Base-by-base conservation (phyloP, 2,888 invertebrate genomes). In the Drosophila nr. perissopoda region DNA sequence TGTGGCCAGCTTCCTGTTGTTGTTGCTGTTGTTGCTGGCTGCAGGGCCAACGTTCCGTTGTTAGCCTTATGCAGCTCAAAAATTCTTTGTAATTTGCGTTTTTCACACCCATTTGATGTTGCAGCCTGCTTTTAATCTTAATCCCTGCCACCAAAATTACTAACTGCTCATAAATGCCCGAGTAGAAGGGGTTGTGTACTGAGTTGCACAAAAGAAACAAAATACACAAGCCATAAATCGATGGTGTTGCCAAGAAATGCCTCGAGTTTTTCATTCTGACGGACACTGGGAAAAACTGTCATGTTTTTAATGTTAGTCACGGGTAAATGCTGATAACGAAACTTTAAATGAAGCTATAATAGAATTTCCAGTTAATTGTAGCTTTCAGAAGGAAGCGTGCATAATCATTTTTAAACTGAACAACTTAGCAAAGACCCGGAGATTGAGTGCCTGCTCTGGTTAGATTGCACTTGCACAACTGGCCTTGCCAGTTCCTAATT, bases 21-120 rank as follows among this genome's bases (percentile, higher is more conserved):
- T 60, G 53, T 49, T 59, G 58, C 13, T 38, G 56, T 10, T 40
- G 56, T 36, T 54, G 18, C 53, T 66, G 31, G 66, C 74, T 73
- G 60, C 67, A 73, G 62, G 73, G 73, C 64, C 58, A 49, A 34
- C 70, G 70, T 33, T 51, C 49, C 70, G 70, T 69, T 67, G 57
- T 38, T 16, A 33, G 73, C 45, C 59, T 59, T 57, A 48, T 36
- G 21, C 57, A 29, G 63, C 61, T 60, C 56, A 54, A 54, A 82
- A 85, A 85, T 85, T 85, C 90, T 88, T 85, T 88, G 90, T 90
- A 85, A 90, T 85, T 85, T 85, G 84, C 90, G 90, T 85, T 85
- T 85, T 90, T 85, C 90, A 85, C 84, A 85, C 84, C 84, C 84
- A 85, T 85, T 85, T 85, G 89, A 85, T 85, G 84, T 85, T 75